These are phyloP conservation scores for Caenorhabditis brenneri DNA, from an alignment of 1,140 invertebrate genomes.

Conservation along the genomic window DNA sequence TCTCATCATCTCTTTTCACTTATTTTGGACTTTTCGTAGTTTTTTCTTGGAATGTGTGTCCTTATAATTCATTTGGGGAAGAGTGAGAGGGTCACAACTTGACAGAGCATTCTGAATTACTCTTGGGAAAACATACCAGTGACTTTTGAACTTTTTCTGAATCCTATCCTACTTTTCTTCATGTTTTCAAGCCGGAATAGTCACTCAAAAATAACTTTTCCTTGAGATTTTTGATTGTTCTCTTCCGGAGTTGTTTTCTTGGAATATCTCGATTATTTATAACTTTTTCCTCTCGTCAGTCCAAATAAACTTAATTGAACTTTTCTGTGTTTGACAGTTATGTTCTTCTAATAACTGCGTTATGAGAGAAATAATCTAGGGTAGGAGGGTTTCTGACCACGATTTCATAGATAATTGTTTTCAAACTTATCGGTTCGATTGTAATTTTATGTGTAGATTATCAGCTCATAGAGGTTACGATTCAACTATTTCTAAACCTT, in stretches of 20 bases:
- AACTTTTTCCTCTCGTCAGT: not conserved
- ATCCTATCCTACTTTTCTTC: not conserved
- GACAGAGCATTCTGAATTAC: not conserved
- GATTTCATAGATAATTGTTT: too few relatives aligned
- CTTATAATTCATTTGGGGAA: conserved; percentile 21
- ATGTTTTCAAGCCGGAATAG: not conserved
- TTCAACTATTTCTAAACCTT: too few relatives aligned
- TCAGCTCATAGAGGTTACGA: too few relatives aligned
- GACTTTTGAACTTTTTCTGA: not conserved
- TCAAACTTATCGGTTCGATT: too few relatives aligned
- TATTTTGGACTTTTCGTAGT: not conserved
- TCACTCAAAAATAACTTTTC: not conserved
- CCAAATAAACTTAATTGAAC: not conserved
- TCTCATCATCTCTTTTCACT: not conserved
- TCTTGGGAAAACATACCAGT: not conserved
- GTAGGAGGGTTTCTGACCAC: too few relatives aligned
- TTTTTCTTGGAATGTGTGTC: not conserved
- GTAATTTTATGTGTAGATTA: too few relatives aligned
- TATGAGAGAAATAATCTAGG: not conserved
- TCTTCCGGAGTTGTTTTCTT: not conserved
- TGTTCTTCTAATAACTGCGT: not conserved
- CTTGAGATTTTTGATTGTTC: conserved; percentile 15
- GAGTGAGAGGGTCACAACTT: not conserved
- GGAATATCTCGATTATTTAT: not conserved
- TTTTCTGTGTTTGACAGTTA: not conserved